Percentiles rank a stretch among this genome's conserved stretches.
phyloP scores from a whole-genome alignment of 2,113 vertebrate genomes.

The Cyphotilapia sp. region DNA sequence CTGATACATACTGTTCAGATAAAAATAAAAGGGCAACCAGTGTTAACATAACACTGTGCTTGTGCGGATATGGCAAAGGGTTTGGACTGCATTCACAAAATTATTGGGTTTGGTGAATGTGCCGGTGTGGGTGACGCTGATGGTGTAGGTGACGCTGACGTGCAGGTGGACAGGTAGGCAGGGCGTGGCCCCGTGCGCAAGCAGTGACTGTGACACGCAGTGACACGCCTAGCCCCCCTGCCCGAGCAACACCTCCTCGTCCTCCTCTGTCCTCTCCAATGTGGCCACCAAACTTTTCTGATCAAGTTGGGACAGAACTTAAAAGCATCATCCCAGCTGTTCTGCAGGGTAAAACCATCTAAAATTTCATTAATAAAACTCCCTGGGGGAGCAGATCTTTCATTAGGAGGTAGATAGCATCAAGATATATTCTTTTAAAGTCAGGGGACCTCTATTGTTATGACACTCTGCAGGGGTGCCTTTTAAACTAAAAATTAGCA shows the following conservation, averaged over 20 bases:
- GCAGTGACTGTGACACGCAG: constrained; percentile 72
- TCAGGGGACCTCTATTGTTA: not conserved
- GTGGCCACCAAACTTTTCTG: not conserved
- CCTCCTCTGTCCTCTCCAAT: not conserved
- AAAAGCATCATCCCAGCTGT: not conserved
- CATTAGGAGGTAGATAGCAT: not conserved
- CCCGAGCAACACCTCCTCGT: constrained; percentile 22
- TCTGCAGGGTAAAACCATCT: not conserved
- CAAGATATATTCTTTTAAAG: not conserved
- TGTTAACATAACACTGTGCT: not conserved
- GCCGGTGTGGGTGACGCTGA: not conserved
- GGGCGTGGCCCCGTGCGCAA: constrained; percentile 73
- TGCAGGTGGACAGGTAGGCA: constrained; percentile 66
- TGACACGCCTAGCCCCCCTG: constrained; percentile 75
- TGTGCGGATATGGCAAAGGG: not conserved
- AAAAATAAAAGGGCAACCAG: not conserved
- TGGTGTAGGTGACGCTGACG: constrained; percentile 18
- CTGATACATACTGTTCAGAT: not conserved
- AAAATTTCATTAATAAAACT: not conserved
- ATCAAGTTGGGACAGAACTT: not conserved
- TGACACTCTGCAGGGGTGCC: constrained; percentile 16
- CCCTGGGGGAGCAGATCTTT: not conserved
- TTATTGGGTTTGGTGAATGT: not conserved
- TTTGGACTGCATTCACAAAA: not conserved
- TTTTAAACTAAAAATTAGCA: not conserved